A percentile compares a stretch with the other conserved stretches of the same genome.
phyloP scores from a whole-genome alignment of 2,888 invertebrate species.

The Andrena praecox region DNA sequence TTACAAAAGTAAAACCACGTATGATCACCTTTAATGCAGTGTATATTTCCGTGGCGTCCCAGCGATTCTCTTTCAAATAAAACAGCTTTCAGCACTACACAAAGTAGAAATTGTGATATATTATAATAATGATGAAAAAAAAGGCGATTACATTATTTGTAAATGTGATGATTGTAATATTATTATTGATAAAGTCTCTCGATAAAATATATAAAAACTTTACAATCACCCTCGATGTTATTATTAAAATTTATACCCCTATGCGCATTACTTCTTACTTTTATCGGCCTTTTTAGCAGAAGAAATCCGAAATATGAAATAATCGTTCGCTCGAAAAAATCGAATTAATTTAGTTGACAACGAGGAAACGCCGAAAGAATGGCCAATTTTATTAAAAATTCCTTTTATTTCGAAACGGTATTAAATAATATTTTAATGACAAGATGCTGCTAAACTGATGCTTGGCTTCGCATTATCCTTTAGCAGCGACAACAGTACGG shows the following conservation, averaged over 20 bases:
- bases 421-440: constrained; percentile 73
- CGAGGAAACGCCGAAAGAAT: constrained; percentile 16
- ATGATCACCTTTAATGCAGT: constrained; percentile 37
- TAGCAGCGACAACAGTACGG: constrained; percentile 63
- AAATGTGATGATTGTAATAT: constrained; percentile 70
- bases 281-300: not conserved
- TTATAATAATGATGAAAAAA: constrained; percentile 61
- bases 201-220: constrained; percentile 66
- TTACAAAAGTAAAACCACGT: constrained; percentile 29
- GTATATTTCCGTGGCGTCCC: constrained; percentile 50
- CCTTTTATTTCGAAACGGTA: constrained; percentile 71
- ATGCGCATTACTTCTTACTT: constrained; percentile 4
- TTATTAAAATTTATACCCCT: constrained; percentile 13
- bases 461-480: constrained; percentile 54
- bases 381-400: constrained; percentile 66
- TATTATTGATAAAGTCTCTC: constrained; percentile 59
- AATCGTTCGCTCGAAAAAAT: not conserved
- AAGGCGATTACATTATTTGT: constrained; percentile 66
- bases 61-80: constrained; percentile 46
- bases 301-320: not conserved
- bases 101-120: constrained; percentile 73
- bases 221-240: constrained; percentile 42
- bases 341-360: constrained; percentile 3
- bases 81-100: constrained; percentile 67
- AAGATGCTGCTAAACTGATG: constrained; percentile 60